These are phyloP conservation scores for Nebria ingens DNA, from an alignment of 1,140 invertebrate genomes.

Conservation along the genomic window DNA sequence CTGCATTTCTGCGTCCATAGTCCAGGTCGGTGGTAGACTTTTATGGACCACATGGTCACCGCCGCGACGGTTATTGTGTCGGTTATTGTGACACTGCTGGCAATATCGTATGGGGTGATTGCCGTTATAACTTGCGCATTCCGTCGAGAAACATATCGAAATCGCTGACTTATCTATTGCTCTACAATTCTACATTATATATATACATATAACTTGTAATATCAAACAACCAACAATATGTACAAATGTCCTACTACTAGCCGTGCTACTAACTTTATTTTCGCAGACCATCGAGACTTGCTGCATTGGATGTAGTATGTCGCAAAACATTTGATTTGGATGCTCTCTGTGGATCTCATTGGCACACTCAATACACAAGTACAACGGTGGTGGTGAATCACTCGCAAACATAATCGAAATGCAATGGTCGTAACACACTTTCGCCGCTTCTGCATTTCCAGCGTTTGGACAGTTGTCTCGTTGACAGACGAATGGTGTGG, in stretches of 20 bases:
- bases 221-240: neutral
- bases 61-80: slow-evolving; percentile 75
- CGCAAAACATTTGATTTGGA: slow-evolving; percentile 77
- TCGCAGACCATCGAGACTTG: slow-evolving; percentile 92
- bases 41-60: slow-evolving; percentile 85
- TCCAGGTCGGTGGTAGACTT: slow-evolving; percentile 73
- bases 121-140: slow-evolving; percentile 92
- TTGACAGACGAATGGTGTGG: slow-evolving; percentile 72
- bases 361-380: slow-evolving; percentile 93
- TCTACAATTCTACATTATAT: slow-evolving; percentile 69
- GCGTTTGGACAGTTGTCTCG: slow-evolving; percentile 75
- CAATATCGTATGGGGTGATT: slow-evolving; percentile 94
- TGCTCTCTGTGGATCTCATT: slow-evolving; percentile 79
- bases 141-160: slow-evolving; percentile 91
- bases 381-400: slow-evolving; percentile 85
- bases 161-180: slow-evolving; percentile 87
- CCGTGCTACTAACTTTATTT: slow-evolving; percentile 68
- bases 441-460: slow-evolving; percentile 75
- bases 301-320: slow-evolving; percentile 89
- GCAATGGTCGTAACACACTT: slow-evolving; percentile 82
- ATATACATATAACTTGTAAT: neutral
- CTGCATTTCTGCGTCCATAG: slow-evolving; percentile 81
- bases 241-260: neutral
- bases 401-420: slow-evolving; percentile 72
- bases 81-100: slow-evolving; percentile 76